Base-by-base conservation (phyloP, 2,888 invertebrate species). In the Eristalis intricaria region DNA sequence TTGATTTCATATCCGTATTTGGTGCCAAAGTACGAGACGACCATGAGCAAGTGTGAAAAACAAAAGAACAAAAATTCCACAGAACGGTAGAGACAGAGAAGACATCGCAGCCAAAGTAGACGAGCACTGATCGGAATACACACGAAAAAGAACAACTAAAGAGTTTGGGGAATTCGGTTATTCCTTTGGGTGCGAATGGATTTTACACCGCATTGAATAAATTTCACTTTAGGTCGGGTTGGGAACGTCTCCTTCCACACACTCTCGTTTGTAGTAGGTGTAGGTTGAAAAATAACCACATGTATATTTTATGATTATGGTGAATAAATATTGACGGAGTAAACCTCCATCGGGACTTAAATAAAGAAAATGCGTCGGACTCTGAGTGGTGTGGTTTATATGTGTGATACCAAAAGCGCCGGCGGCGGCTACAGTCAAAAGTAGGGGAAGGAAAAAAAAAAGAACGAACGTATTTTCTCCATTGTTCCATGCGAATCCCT, bases 161-260 rank as follows among this genome's bases (percentile, higher is more conserved):
- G 56, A 66, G n/a, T 15, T 74, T 82, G 69, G 50, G 32, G 77
- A 58, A 78, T 70, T 86, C 58, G 66, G 66, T 68, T 70, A 83
- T 75, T 78, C 82, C 78, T 75, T 38, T 63, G 75, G 86, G 78
- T 75, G 75, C 29, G 71, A 86, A 79, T 79, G 83, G 86, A 86
- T 86, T 86, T 83, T 79, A 83, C 83, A 87, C 86, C 63, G 79
- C 79, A 79, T 79, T 87, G 86, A 83, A 87, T 79, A 83, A 83
- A 79, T 87, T 83, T 82, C 35, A 19, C 70, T 71, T 15, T 60
- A n/a, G 22, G 63, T 60, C 68, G 10, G 61, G 64, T 60, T 71
- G 13, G 61, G 64, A 69, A 29, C 50, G 58, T 64, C 19, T 64
- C 58, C 8, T 50, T 15, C 15, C 40, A 40, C 40, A 32, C 32